Evolutionary conservation across 2,113 vertebrate species (phyloP), one percentile per base, ranked within the genome.

Genomic region (Lophura nycthemera): DNA sequence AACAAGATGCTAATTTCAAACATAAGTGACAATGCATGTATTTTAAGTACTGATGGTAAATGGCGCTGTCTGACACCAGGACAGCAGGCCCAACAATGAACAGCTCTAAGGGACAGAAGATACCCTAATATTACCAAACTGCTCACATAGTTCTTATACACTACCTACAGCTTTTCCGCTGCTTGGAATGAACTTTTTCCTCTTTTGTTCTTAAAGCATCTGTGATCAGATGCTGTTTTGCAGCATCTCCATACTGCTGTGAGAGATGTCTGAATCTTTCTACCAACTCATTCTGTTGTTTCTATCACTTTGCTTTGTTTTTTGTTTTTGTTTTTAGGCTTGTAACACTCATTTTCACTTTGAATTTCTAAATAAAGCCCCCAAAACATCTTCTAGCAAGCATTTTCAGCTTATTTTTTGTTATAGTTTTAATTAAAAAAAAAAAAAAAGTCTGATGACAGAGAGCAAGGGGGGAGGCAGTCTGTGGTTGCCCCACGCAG

Each of bases 31-130:
- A 47, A 25, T 29, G 27, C 45, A 6, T 77, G 72, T 71, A 21
- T 63, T 78, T 40, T 36, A 34, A 57, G 34, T 50, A 36, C 13
- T 70, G 27, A 67, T 36, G 25, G 54, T 76, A 21, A 67, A 38
- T 76, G 40, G 15, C 6, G 4, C 7, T 17, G 4, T 21, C 60
- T 70, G 56, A 19, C 22, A 42, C 38, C 24, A 48, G 42, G 56
- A 8, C 47, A n/a, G 20, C 0, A 8, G 27, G n/a, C 69, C n/a
- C 43, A n/a, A 36, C 40, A n/a, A 15, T 42, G 56, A 47, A 6
- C 36, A 20, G 50, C 25, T 60, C 59, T 52, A 36, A 36, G 30
- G 11, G 20, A 34, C 38, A 27, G 32, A 30, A 64, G n/a, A 25
- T 21, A 34, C 54, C 61, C 48, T 13, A 67, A 13, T 40, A 4